These are phyloP conservation scores for Conus betulinus DNA, from an alignment of 1,140 invertebrate species.

Conservation along the genomic window DNA sequence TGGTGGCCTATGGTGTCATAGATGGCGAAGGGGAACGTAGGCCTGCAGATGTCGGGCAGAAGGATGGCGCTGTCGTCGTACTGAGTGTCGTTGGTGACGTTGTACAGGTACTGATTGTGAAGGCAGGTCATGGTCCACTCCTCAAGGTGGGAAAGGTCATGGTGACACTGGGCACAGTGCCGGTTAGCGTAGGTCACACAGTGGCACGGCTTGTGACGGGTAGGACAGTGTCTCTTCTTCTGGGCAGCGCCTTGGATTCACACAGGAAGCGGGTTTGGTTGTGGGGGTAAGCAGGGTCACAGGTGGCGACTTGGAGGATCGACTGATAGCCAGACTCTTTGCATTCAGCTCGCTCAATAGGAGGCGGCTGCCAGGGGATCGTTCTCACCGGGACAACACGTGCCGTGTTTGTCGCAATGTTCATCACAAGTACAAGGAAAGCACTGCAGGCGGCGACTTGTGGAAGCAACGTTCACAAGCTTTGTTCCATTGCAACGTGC, in stretches of 20 bases:
- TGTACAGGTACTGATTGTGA: not conserved
- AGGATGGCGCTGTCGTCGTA: conserved; percentile 3
- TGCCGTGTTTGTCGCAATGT: not conserved
- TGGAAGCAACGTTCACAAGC: not conserved
- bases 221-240: not conserved
- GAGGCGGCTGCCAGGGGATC: not conserved
- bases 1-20: too few species aligned
- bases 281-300: not conserved
- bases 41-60: not conserved
- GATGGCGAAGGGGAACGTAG: not conserved
- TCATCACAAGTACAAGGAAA: not conserved
- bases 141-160: not conserved
- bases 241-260: not conserved
- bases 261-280: not conserved
- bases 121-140: not conserved
- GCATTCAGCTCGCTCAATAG: not conserved
- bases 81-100: not conserved
- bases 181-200: not conserved
- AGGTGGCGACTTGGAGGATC: not conserved
- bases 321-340: too few species aligned
- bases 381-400: not conserved
- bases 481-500: not conserved
- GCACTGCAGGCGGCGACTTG: not conserved
- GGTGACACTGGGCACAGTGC: conserved; percentile 2
- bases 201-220: not conserved